A percentile compares a stretch with the other conserved stretches of the same genome.
Conservation (phyloP, 2,888 invertebrate species). For the Heliconius aoede region DNA sequence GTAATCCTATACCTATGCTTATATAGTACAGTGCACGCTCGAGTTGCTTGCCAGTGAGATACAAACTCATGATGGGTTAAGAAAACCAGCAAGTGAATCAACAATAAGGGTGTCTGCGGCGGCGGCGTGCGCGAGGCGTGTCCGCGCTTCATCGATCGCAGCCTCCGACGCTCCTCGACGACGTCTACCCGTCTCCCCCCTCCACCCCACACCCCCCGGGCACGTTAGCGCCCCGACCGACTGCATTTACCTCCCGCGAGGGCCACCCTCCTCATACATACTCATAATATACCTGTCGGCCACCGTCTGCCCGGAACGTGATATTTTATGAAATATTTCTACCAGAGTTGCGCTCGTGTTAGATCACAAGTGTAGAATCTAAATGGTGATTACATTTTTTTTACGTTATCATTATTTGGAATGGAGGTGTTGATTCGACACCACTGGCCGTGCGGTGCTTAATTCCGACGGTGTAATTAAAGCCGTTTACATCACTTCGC, state of each 20-base stretch:
- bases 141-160: conserved; percentile 84
- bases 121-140: conserved; percentile 78
- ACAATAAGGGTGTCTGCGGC: conserved; percentile 64
- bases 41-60: conserved; percentile 35
- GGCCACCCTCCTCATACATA: conserved; percentile 61
- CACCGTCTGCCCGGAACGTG: conserved; percentile 54
- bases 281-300: conserved; percentile 67
- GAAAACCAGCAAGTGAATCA: conserved; percentile 58
- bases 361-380: conserved; percentile 38
- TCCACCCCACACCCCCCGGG: conserved; percentile 61
- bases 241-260: conserved; percentile 80
- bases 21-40: not conserved
- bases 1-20: conserved; percentile 22
- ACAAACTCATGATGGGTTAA: conserved; percentile 40
- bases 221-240: conserved; percentile 82
- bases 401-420: conserved; percentile 58
- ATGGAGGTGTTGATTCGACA: conserved; percentile 61
- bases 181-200: conserved; percentile 69
- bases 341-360: conserved; percentile 54
- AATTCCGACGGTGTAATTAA: conserved; percentile 70
- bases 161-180: conserved; percentile 82
- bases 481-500: conserved; percentile 74
- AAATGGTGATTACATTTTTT: conserved; percentile 44
- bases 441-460: conserved; percentile 47
- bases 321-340: conserved; percentile 59